Evolutionary conservation across 2,888 invertebrate species (phyloP).

Genomic region (Nomada lathburiana): DNA sequence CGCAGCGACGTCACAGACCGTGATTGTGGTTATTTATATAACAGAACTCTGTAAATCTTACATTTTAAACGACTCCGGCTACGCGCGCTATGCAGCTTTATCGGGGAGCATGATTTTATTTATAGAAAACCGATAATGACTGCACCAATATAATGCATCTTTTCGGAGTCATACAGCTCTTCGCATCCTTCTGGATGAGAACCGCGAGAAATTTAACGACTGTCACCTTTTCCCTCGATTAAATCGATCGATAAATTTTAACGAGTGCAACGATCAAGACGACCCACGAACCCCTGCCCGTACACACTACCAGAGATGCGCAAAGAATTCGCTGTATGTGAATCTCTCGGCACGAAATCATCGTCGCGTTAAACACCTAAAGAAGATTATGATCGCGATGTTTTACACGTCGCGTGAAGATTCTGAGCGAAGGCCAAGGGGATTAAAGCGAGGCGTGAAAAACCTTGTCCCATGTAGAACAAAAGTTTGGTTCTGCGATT

Average conservation of each 20-base stretch:
- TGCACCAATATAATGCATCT: slow-evolving; percentile 50
- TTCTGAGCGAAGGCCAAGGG: slow-evolving; percentile 4
- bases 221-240: not conserved
- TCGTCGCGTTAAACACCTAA: not conserved
- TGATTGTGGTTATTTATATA: slow-evolving; percentile 73
- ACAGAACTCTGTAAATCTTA: slow-evolving; percentile 69
- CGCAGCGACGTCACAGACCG: slow-evolving; percentile 61
- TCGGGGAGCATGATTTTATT: slow-evolving; percentile 65
- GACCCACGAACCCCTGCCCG: not conserved
- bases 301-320: not conserved
- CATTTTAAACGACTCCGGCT: slow-evolving; percentile 59
- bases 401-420: not conserved
- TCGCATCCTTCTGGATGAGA: slow-evolving; percentile 6
- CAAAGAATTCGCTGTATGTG: no score
- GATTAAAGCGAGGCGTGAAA: slow-evolving; percentile 45
- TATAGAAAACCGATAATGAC: slow-evolving; percentile 69
- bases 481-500: slow-evolving; percentile 59
- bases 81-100: slow-evolving; percentile 57
- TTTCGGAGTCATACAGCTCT: slow-evolving; percentile 46
- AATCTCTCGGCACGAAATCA: not conserved
- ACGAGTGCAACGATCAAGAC: slow-evolving; percentile 13
- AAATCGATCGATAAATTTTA: slow-evolving; percentile 21
- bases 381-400: not conserved
- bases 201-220: not conserved
- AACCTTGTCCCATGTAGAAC: slow-evolving; percentile 42